phyloP scores from a whole-genome alignment of 2,888 invertebrate species.

The Brenthis hecate region DNA sequence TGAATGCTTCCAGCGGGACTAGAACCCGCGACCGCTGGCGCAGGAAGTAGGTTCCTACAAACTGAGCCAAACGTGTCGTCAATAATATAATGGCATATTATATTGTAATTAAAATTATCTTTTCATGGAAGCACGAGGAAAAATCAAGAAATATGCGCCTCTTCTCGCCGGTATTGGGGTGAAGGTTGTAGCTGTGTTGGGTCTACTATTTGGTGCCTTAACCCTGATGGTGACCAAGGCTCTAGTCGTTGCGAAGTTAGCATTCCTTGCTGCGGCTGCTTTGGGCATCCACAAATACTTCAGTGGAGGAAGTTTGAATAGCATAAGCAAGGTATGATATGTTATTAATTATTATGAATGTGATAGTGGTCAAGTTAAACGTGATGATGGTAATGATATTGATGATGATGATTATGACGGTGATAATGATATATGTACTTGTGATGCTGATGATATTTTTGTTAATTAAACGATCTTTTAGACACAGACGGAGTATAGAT shows the following conservation, averaged over 20 bases:
- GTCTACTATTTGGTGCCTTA: constrained; percentile 87
- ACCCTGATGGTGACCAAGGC: constrained; percentile 90
- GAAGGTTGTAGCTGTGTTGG: constrained; percentile 87
- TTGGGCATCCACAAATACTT: constrained; percentile 87
- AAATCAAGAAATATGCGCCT: constrained; percentile 89
- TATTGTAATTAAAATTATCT: neutral
- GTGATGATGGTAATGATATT: too few species aligned
- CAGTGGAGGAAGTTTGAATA: constrained; percentile 76
- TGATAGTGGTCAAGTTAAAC: too few species aligned
- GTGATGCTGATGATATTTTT: too few species aligned
- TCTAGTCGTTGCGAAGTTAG: constrained; percentile 89
- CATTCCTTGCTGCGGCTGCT: constrained; percentile 87
- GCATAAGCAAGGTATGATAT: constrained; percentile 63
- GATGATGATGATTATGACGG: too few species aligned
- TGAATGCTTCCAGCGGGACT: too few species aligned
- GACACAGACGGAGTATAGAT: too few species aligned
- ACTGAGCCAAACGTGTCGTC: neutral
- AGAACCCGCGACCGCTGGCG: too few species aligned
- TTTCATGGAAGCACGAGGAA: constrained; percentile 84
- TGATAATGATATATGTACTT: too few species aligned
- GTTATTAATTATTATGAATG: neutral
- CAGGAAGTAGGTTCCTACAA: too few species aligned
- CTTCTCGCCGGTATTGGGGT: constrained; percentile 86
- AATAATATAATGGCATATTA: neutral
- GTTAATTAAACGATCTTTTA: too few species aligned